Base-by-base conservation (phyloP, 2,888 invertebrate genomes). In the Aethes cnicana region DNA sequence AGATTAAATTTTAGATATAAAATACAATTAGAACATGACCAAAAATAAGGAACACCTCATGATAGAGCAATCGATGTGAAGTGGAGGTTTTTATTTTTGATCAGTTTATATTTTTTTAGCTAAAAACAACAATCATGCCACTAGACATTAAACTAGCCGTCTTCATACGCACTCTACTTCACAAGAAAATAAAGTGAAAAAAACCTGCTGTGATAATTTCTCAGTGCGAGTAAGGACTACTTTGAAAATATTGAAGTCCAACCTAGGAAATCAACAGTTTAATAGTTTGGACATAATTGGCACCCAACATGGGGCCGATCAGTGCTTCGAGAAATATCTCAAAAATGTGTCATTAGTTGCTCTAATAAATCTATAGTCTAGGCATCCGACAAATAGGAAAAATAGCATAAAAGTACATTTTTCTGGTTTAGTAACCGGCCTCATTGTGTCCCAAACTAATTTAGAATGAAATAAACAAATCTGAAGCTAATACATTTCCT, bases 121-220 rank as follows among this genome's bases (percentile, higher is more conserved):
- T 84, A 84, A 66, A 63, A 68, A 86, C 84, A 82, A 86, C 84
- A 84, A 82, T 62, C 87, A 88, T 88, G 87, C 87, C 74, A 66
- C 84, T 84, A 84, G 52, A 84, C 84, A 84, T 68, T 61, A 65
- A 73, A 69, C 61, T 67, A 55, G 63, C 58, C 50, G 58, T 67
- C 68, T 70, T 68, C 74, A 75, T 66, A 74, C 65, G 67, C 62
- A 73, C 66, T 66, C 32, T 46, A 37, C 47, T 32, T 53, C 49
- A 52, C 37, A 33, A 33, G 32, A 46, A 46, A 46, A 26, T 21
- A 52, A 46, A 33, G 32, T 30, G 33, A 25, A 50, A 50, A 1
- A 43, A 50, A n/a, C n/a, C 21, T 42, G 49, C 35, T 49, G 28
- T 20, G 14, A 36, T 50, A 43, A 28, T n/a, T 42, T 50, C 43